Conservation (phyloP, 1,140 invertebrate species). For the Odontomachus brunneus region DNA sequence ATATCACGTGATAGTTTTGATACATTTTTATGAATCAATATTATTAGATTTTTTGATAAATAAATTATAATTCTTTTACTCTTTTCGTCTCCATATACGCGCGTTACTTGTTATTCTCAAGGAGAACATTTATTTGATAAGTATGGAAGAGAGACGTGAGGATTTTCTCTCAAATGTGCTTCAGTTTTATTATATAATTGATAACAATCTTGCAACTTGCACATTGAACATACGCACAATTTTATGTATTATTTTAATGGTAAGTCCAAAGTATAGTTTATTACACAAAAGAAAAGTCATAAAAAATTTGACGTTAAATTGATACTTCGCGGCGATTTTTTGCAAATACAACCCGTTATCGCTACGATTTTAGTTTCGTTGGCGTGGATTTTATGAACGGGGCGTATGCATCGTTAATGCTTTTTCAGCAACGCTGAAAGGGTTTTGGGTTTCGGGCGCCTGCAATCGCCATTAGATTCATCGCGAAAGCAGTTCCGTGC, state of each 20-base stretch:
- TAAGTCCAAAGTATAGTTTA: background rate
- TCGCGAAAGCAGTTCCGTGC: slow-evolving; percentile 35
- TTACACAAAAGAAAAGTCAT: background rate
- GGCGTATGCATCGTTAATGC: slow-evolving; percentile 29
- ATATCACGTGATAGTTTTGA: too few species aligned
- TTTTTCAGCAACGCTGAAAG: slow-evolving; percentile 33
- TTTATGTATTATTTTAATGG: background rate
- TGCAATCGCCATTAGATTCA: slow-evolving; percentile 54
- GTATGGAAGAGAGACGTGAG: too few species aligned
- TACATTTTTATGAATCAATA: too few species aligned
- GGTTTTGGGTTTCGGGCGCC: slow-evolving; percentile 17
- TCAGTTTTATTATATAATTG: too few species aligned
- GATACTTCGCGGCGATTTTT: slow-evolving; percentile 36
- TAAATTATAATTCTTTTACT: too few species aligned
- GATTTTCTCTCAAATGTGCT: too few species aligned
- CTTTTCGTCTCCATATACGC: too few species aligned
- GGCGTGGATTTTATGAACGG: slow-evolving; percentile 17
- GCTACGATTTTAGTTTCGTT: slow-evolving; percentile 11
- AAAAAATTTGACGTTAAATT: background rate
- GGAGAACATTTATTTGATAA: too few species aligned
- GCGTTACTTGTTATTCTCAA: too few species aligned
- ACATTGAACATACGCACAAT: too few species aligned
- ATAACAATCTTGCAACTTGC: too few species aligned
- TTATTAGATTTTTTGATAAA: too few species aligned
- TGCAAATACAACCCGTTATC: background rate